phyloP scores from a whole-genome alignment of 2,113 vertebrate genomes.

The Hippocampus barbouri region DNA sequence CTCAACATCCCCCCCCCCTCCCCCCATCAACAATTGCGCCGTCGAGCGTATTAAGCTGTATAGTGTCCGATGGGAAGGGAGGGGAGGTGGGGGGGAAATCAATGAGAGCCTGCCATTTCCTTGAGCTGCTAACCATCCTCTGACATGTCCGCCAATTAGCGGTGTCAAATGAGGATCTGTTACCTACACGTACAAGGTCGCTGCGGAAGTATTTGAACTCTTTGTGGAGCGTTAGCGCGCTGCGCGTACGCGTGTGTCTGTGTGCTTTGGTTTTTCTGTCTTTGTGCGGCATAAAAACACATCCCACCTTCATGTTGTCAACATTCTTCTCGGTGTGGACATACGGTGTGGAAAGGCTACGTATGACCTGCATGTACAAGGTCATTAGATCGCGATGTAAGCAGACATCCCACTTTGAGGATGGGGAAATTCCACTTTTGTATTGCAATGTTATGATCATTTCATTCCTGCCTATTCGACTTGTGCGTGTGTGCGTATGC shows the following conservation, averaged over 20 bases:
- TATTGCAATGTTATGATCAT: too few relatives aligned
- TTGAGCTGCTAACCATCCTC: slow-evolving; percentile 67
- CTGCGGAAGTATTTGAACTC: slow-evolving; percentile 47
- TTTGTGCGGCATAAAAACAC: neutral
- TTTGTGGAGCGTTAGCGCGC: neutral
- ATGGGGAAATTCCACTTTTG: too few relatives aligned
- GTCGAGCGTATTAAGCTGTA: slow-evolving; percentile 67
- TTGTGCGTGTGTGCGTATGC: too few relatives aligned
- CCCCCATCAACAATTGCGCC: slow-evolving; percentile 60
- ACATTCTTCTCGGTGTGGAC: neutral
- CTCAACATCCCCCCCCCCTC: slow-evolving; percentile 42
- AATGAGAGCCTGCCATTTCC: slow-evolving; percentile 67
- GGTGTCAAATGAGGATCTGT: slow-evolving; percentile 63
- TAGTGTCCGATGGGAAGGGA: slow-evolving; percentile 54
- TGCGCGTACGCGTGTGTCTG: neutral
- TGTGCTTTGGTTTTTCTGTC: neutral
- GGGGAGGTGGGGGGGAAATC: slow-evolving; percentile 46
- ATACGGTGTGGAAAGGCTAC: neutral
- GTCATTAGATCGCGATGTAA: too few relatives aligned
- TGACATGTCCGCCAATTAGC: slow-evolving; percentile 65
- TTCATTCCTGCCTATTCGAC: too few relatives aligned
- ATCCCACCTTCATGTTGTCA: neutral
- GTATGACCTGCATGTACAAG: too few relatives aligned
- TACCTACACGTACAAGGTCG: slow-evolving; percentile 58
- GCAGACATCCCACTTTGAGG: too few relatives aligned